A percentile compares a stretch with the other conserved stretches of the same genome.
These are phyloP conservation scores for Anabas testudineus DNA, from an alignment of 2,797 vertebrate genomes.

Conservation along the genomic window DNA sequence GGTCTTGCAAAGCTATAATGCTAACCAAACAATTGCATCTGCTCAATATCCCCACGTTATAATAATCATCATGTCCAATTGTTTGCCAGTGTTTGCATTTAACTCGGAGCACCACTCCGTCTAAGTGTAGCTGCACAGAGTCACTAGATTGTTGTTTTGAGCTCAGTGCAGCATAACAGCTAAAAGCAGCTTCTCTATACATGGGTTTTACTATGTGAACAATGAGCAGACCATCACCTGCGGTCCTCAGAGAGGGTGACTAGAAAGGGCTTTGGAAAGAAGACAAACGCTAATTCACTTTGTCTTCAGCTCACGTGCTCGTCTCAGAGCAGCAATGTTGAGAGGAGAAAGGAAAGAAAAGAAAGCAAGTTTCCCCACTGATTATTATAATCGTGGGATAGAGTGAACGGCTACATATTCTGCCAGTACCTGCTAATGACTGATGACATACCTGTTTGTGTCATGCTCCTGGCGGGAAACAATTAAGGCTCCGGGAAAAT, in stretches of 20 bases:
- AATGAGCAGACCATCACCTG: not conserved
- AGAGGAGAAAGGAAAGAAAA: not conserved
- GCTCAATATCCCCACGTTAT: no score
- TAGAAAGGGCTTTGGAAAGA: no score
- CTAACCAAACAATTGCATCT: no score
- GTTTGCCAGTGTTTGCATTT: no score
- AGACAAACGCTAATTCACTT: not conserved
- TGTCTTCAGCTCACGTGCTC: not conserved
- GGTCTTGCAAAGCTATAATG: no score
- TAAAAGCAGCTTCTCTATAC: not conserved
- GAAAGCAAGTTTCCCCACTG: conserved; percentile 7
- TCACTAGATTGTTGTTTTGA: not conserved
- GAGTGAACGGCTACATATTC: conserved; percentile 7
- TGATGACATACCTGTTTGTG: conserved; percentile 35
- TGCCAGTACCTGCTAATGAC: conserved; percentile 24
- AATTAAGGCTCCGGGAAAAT: no score
- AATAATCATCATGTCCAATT: no score
- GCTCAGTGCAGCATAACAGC: not conserved
- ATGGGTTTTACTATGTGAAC: not conserved
- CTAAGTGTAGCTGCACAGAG: no score
- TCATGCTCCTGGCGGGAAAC: conserved; percentile 11
- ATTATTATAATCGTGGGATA: conserved; percentile 2
- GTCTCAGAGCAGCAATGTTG: not conserved
- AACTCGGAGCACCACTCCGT: no score
- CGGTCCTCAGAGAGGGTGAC: not conserved